phyloP scores from a whole-genome alignment of 2,888 invertebrate genomes.

The Cryptocephalus primarius region DNA sequence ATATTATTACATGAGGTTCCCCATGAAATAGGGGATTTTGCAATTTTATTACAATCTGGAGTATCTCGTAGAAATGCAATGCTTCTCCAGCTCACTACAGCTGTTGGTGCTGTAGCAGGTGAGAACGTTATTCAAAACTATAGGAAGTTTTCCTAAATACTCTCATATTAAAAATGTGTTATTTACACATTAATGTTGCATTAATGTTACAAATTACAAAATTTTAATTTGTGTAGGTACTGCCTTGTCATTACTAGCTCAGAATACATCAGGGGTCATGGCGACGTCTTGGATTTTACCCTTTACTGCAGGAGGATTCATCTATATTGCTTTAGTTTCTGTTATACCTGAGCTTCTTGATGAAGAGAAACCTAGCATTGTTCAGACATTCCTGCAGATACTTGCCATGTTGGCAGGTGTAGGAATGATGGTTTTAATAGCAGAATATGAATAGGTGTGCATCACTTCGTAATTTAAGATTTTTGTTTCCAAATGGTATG shows the following conservation, averaged over 20 bases:
- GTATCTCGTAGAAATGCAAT: conserved; percentile 91
- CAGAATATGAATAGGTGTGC: conserved; percentile 53
- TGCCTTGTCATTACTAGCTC: conserved; percentile 71
- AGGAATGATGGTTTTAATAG: conserved; percentile 91
- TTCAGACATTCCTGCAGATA: conserved; percentile 87
- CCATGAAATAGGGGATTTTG: conserved; percentile 99
- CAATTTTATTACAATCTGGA: conserved; percentile 95
- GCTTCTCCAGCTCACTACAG: conserved; percentile 86
- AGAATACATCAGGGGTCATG: conserved; percentile 57
- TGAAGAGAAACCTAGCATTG: conserved; percentile 62
- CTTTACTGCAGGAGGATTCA: conserved; percentile 98
- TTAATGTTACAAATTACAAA: no score
- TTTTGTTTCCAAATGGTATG: no score
- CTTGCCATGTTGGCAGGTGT: conserved; percentile 80
- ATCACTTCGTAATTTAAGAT: no score
- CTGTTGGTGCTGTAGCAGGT: conserved; percentile 88
- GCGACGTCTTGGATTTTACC: conserved; percentile 86
- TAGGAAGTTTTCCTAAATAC: no score
- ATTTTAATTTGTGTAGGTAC: conserved; percentile 53
- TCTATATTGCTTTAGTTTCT: conserved; percentile 98
- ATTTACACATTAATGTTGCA: no score
- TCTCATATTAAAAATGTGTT: no score
- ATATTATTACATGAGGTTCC: conserved; percentile 97
- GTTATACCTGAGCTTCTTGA: conserved; percentile 95
- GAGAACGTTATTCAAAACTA: not conserved